phyloP scores from a whole-genome alignment of 2,797 vertebrate species.

The Sardinella longiceps region DNA sequence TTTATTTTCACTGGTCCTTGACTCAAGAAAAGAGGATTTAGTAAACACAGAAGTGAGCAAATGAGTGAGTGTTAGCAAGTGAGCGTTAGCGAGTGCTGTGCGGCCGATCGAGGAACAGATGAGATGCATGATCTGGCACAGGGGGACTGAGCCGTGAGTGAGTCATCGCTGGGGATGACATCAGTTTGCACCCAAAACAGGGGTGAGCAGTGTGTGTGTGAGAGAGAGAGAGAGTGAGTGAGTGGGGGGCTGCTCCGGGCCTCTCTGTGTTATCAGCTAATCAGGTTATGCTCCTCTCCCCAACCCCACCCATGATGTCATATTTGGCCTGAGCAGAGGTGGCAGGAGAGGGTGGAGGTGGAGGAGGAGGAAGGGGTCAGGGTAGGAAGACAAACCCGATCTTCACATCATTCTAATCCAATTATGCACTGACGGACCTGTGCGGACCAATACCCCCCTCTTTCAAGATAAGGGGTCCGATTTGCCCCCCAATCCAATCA shows the following conservation, averaged over 20 bases:
- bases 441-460: neutral
- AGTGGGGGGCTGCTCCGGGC: slow-evolving; percentile 34
- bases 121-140: neutral
- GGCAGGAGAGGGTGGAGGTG: slow-evolving; percentile 20
- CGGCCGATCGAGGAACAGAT: neutral
- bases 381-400: slow-evolving; percentile 22
- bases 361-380: neutral
- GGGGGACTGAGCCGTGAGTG: neutral
- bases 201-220: neutral
- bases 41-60: neutral
- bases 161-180: slow-evolving; percentile 4
- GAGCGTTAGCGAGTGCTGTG: neutral
- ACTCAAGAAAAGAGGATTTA: neutral
- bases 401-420: slow-evolving; percentile 48
- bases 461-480: neutral
- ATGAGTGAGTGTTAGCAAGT: neutral
- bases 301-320: slow-evolving; percentile 56
- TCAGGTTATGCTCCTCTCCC: slow-evolving; percentile 43
- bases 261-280: slow-evolving; percentile 51
- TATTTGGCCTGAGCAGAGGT: neutral
- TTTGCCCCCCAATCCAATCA: slow-evolving; percentile 55
- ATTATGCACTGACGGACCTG: slow-evolving; percentile 36
- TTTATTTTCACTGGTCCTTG: neutral
- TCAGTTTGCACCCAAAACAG: neutral
- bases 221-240: neutral